Base-by-base conservation (phyloP, 2,113 vertebrate genomes). In the Ptyas mucosa region DNA sequence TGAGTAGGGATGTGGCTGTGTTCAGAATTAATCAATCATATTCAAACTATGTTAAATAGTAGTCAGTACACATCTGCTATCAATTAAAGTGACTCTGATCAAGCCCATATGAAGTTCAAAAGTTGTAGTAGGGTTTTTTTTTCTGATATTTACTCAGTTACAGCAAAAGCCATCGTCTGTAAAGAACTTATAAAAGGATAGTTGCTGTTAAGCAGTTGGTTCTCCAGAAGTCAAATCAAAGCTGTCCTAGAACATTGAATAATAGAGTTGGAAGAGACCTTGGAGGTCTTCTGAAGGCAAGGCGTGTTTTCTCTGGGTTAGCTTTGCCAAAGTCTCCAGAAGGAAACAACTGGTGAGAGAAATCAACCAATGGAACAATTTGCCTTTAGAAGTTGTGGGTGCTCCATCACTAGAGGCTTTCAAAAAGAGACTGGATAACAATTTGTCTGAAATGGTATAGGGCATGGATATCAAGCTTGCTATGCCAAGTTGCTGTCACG, bases 401-500 rank as follows among this genome's bases (percentile, higher is more conserved):
- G 61, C 11, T 69, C 26, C 61, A 69, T 69, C 29, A n/a, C 11
- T 69, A 69, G 1, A 69, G 61, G 61, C 11, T 69, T 69, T 69
- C 61, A 69, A 69, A 29, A 64, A 69, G 61, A 69, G 29, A n/a
- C 29, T 69, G 61, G 61, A 14, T 52, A 52, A 14, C 11, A 1
- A n/a, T 64, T 64, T 64, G 61, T 14, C 11, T 64, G 61, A 69
- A 69, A 69, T 69, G 29, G 4, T 69, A 58, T 24, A n/a, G 55
- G 26, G 26, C 51, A 52, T 1, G 51, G 51, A 6, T 51, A 10
- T 57, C 20, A 24, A 57, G 21, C 7, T 57, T 1, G 5, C 7
- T 0, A 0, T 2, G 1, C 24, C 21, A 57, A 8, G 8, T 57
- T 57, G 55, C 55, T 21, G 21, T 57, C 55, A 8, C 2, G 2